These are phyloP conservation scores for Epinephelus awoara DNA, from an alignment of 2,797 vertebrate genomes.

Conservation along the genomic window DNA sequence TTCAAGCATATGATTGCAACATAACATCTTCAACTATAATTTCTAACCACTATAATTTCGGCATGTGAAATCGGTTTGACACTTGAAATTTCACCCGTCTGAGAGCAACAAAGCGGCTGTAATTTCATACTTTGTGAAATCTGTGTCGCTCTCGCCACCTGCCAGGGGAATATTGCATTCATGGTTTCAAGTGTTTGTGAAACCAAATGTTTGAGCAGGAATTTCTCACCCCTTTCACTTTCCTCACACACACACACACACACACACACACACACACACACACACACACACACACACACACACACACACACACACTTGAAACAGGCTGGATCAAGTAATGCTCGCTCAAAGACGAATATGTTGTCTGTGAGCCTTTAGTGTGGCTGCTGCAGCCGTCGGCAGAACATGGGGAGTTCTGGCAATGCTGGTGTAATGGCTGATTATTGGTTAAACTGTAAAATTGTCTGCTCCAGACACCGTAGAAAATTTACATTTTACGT, in stretches of 20 bases:
- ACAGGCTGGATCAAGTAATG: conserved; percentile 21
- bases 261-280: neutral
- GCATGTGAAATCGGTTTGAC: neutral
- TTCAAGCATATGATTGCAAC: conserved; percentile 22
- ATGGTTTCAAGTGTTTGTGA: conserved; percentile 36
- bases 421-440: neutral
- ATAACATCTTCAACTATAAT: conserved; percentile 33
- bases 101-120: conserved; percentile 36
- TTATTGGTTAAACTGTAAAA: conserved; percentile 7
- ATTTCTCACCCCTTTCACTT: conserved; percentile 23
- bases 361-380: neutral
- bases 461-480: neutral
- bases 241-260: neutral
- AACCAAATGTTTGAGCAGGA: conserved; percentile 11
- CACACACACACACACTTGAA: neutral
- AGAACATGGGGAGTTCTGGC: conserved; percentile 18
- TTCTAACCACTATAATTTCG: conserved; percentile 37
- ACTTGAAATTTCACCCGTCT: neutral
- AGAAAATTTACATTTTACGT: neutral
- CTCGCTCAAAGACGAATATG: conserved; percentile 19
- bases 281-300: too few species aligned
- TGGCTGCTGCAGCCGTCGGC: neutral
- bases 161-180: conserved; percentile 11
- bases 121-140: conserved; percentile 53
- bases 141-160: neutral